phyloP scores from a whole-genome alignment of 1,140 invertebrate species.

The Platyscapa corneri region DNA sequence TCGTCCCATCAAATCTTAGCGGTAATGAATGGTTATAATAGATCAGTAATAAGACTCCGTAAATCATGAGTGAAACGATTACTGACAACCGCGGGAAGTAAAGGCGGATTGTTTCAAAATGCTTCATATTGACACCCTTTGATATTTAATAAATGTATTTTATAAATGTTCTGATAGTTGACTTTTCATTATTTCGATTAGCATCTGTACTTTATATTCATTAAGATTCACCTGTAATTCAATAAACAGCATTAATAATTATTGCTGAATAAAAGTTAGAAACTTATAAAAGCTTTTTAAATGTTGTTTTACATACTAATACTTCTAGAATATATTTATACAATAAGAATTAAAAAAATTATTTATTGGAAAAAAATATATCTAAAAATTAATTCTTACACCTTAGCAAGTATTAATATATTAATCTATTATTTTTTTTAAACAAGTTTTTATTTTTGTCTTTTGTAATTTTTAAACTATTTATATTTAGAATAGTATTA shows the following conservation, averaged over 20 bases:
- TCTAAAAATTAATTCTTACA: too few relatives aligned
- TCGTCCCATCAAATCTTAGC: conserved; percentile 57
- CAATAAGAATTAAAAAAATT: too few relatives aligned
- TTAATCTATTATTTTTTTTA: too few relatives aligned
- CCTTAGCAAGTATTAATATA: too few relatives aligned
- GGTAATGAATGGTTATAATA: conserved; percentile 63
- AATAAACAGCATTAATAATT: neutral
- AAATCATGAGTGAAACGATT: conserved; percentile 65
- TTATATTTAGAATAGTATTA: too few relatives aligned
- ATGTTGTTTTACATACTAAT: too few relatives aligned
- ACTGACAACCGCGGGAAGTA: conserved; percentile 66
- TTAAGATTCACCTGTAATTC: neutral
- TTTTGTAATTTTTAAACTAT: too few relatives aligned
- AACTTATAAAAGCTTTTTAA: too few relatives aligned
- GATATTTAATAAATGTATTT: neutral
- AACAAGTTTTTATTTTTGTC: too few relatives aligned
- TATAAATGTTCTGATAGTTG: neutral
- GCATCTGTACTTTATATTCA: neutral
- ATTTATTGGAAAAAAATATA: too few relatives aligned
- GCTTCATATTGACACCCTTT: conserved; percentile 49
- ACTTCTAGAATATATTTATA: too few relatives aligned
- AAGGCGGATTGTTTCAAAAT: conserved; percentile 47
- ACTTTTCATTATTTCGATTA: neutral
- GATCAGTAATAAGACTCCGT: conserved; percentile 63
- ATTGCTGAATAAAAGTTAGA: too few relatives aligned